Percentiles rank a stretch among this genome's conserved stretches.
Evolutionary conservation across 2,113 vertebrate species (phyloP).

Genomic region (Petrocephalus zakoni): DNA sequence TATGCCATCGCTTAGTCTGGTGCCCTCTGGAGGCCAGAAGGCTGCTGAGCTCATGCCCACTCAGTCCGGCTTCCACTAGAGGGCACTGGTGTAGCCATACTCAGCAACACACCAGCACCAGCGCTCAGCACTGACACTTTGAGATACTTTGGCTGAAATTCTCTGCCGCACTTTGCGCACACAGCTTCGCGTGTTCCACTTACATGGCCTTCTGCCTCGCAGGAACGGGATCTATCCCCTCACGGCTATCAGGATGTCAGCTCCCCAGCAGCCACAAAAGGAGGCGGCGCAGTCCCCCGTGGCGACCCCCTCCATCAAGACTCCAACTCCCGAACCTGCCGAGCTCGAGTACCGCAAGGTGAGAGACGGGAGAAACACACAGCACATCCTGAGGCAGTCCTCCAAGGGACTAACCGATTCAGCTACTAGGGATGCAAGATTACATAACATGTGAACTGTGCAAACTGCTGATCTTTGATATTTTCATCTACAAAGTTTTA

Average conservation of each 20-base stretch:
- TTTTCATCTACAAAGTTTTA: neutral
- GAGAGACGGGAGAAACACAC: constrained; percentile 22
- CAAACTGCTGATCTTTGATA: neutral
- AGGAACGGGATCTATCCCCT: constrained; percentile 97
- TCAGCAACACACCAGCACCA: neutral
- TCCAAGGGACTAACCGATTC: neutral
- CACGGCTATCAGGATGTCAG: constrained; percentile 86
- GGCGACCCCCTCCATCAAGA: constrained; percentile 88
- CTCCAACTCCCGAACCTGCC: constrained; percentile 89
- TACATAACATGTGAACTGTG: neutral
- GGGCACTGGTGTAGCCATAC: neutral
- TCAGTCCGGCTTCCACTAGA: neutral
- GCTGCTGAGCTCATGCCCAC: neutral
- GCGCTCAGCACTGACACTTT: neutral
- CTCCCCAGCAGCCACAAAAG: constrained; percentile 91
- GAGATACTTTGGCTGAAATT: neutral
- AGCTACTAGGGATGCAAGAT: neutral
- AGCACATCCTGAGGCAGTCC: neutral
- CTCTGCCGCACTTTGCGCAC: neutral
- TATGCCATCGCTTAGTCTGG: neutral
- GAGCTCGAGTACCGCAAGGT: constrained; percentile 97
- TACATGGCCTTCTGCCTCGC: neutral
- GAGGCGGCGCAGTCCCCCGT: constrained; percentile 90
- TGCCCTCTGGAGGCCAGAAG: neutral
- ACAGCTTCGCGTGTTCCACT: no score